Evolutionary conservation across 2,113 vertebrate genomes (phyloP), one percentile per base, ranked within the genome.

Genomic region (Thamnaconus septentrionalis): DNA sequence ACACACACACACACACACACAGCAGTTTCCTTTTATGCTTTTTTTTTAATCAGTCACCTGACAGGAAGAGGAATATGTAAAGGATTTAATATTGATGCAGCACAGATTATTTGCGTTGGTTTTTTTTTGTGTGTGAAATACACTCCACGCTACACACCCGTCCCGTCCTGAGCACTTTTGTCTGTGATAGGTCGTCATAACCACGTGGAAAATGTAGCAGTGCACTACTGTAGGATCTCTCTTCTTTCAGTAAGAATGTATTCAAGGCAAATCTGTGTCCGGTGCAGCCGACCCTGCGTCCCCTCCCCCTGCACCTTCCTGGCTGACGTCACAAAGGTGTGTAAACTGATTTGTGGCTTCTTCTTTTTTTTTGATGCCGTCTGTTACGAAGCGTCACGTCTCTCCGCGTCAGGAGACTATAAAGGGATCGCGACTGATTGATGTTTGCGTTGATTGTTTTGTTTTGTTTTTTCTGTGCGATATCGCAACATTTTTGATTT

Each of bases 101-200:
- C 86, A 90, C 87, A 89, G 59, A 78, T 59, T 66, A 79, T 73
- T 73, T 76, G 18, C 18, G 18, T 31, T 31, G 18, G 1, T 31
- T 31, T 31, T 31, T 31, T 31, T 31, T 1, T 31, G 18, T 31
- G 18, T 84, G 72, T 88, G 80, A 81, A 87, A 80, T 53, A 82
- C 66, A 81, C 84, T 85, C 79, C 80, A 84, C 7, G 58, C 79
- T 78, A 75, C 72, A 82, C 85, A 81, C 68, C 64, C 66, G 76
- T 88, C 77, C 69, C 85, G 85, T 90, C 82, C 86, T 78, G 80
- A 87, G 89, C 90, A 91, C 91, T 90, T 91, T 31, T 90, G 80
- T 81, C 71, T 81, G 71, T 82, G 69, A 81, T 88, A 84, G 84
- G 77, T 80, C 77, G 69, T 88, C 73, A 71, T 53, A 77, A 75